Evolutionary conservation across 2,888 invertebrate genomes (phyloP).

Genomic region (Thymelicus sylvestris): DNA sequence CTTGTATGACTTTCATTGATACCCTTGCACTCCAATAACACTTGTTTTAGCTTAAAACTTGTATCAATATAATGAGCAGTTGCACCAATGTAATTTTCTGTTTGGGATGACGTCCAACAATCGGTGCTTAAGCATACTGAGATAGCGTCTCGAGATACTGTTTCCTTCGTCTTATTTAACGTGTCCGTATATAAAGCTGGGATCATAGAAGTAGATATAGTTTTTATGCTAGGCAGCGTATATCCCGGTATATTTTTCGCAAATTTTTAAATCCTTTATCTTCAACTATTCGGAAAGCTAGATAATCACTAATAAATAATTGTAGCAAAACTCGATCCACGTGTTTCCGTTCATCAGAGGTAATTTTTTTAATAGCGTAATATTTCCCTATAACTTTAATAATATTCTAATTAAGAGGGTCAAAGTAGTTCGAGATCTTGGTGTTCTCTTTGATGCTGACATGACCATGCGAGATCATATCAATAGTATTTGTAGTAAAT

Average conservation of each 20-base stretch:
- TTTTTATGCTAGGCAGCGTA: slow-evolving; percentile 40
- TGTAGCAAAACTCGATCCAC: slow-evolving; percentile 39
- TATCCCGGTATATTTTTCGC: slow-evolving; percentile 42
- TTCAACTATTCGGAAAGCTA: slow-evolving; percentile 42
- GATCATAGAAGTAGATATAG: slow-evolving; percentile 33
- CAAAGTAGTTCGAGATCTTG: no score
- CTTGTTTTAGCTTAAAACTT: not conserved
- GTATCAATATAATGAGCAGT: slow-evolving; percentile 9
- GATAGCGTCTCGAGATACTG: not conserved
- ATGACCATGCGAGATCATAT: no score
- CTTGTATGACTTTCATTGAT: not conserved
- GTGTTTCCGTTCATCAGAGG: slow-evolving; percentile 28
- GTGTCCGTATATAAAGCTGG: slow-evolving; percentile 10
- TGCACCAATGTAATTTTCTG: slow-evolving; percentile 4
- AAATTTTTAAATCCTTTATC: slow-evolving; percentile 41
- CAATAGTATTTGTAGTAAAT: no score
- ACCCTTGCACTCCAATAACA: not conserved
- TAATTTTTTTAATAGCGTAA: slow-evolving; percentile 17
- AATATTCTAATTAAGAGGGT: no score
- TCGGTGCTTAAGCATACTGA: slow-evolving; percentile 3
- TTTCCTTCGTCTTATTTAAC: not conserved
- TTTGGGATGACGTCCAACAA: slow-evolving; percentile 2
- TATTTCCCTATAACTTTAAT: no score
- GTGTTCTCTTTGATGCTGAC: no score
- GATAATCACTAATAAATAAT: slow-evolving; percentile 41